phyloP scores from a whole-genome alignment of 2,113 vertebrate species.

The Alosa alosa region DNA sequence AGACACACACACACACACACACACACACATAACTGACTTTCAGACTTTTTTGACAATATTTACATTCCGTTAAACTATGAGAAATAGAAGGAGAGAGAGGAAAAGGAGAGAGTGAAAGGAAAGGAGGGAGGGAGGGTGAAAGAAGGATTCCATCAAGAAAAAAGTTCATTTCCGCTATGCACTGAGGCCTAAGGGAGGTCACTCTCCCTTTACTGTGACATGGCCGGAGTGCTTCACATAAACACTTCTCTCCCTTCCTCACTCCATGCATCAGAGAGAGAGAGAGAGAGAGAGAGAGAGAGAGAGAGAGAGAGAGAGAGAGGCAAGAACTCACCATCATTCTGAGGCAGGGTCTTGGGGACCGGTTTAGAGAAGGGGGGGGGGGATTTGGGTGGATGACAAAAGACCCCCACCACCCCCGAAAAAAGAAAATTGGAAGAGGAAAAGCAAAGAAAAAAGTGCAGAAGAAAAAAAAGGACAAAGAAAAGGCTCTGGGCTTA shows the following conservation, averaged over 20 bases:
- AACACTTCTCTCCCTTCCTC: slow-evolving; percentile 41
- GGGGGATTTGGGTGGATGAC: slow-evolving; percentile 36
- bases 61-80: not conserved
- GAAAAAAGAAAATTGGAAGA: slow-evolving; percentile 2
- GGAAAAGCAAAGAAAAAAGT: not conserved
- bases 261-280: slow-evolving; percentile 20
- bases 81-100: not conserved
- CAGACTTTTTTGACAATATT: not conserved
- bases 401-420: slow-evolving; percentile 37
- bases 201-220: slow-evolving; percentile 39
- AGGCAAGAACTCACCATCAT: not conserved
- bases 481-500: not conserved
- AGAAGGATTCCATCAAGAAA: slow-evolving; percentile 18
- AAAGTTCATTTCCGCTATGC: slow-evolving; percentile 61
- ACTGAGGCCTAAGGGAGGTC: slow-evolving; percentile 54
- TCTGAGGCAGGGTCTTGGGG: not conserved
- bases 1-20: not conserved
- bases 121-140: not conserved
- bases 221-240: slow-evolving; percentile 57
- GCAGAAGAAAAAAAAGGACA: not conserved
- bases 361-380: not conserved
- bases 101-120: not conserved
- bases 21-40: not conserved
- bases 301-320: not conserved
- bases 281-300: not conserved